These are phyloP conservation scores for Platysteira castanea DNA, from an alignment of 2,113 vertebrate species.

Conservation along the genomic window DNA sequence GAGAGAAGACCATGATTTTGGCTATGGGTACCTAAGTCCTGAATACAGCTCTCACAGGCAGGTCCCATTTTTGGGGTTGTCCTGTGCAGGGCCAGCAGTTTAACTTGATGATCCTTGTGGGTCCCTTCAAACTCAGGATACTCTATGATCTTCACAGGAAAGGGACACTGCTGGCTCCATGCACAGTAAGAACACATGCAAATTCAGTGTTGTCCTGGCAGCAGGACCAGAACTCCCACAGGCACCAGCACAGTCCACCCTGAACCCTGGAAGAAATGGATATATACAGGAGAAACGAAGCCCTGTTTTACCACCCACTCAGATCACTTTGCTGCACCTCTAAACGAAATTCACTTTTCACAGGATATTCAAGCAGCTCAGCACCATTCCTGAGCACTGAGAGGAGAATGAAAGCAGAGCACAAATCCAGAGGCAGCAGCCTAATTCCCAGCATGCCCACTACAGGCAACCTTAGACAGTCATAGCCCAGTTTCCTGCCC, in stretches of 20 bases:
- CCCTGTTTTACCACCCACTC: not conserved
- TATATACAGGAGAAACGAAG: not conserved
- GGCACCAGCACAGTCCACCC: not conserved
- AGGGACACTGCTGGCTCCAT: not conserved
- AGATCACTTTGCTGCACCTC: not conserved
- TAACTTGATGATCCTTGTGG: not conserved
- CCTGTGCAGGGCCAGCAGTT: not conserved
- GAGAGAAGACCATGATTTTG: not conserved
- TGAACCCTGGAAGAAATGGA: not conserved
- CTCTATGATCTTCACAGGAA: not conserved
- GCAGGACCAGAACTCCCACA: not conserved
- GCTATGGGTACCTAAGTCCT: not conserved
- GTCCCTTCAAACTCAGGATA: not conserved
- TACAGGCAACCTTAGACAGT: not conserved
- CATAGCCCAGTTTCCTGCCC: not conserved
- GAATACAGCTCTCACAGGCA: not conserved
- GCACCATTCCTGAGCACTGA: not conserved
- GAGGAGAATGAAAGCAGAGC: not conserved
- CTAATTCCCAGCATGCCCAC: not conserved
- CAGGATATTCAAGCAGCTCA: not conserved
- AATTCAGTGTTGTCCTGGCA: not conserved
- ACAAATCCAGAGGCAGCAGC: not conserved
- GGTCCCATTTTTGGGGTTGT: not conserved
- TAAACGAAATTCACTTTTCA: not conserved
- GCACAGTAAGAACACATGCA: not conserved